Evolutionary conservation across 2,888 invertebrate genomes (phyloP).

Genomic region (Subacronicta megacephala): DNA sequence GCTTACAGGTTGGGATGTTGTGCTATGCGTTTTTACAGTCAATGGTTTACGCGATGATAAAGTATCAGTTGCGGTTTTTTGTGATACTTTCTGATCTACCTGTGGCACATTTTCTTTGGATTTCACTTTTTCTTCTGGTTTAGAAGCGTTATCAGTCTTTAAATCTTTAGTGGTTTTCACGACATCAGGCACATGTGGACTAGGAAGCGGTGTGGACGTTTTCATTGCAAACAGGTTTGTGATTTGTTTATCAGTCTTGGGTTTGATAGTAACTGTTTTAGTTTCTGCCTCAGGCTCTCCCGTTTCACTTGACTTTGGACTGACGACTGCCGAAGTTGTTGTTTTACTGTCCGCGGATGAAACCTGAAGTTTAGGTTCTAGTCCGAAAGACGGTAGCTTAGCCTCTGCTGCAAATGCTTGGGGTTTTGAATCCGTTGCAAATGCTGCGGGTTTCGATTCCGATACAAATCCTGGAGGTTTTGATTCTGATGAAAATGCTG

Average conservation of each 20-base stretch:
- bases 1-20: constrained; percentile 52
- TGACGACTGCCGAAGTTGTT: constrained; percentile 37
- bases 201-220: constrained; percentile 54
- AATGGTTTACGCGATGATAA: constrained; percentile 69
- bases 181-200: constrained; percentile 67
- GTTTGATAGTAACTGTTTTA: constrained; percentile 56
- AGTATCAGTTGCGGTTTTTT: constrained; percentile 52
- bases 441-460: constrained; percentile 35
- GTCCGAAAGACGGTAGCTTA: no score
- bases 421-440: constrained; percentile 21
- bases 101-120: constrained; percentile 72
- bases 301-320: constrained; percentile 74
- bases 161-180: constrained; percentile 63
- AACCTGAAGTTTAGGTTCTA: constrained; percentile 36
- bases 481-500: constrained; percentile 23
- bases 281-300: constrained; percentile 71
- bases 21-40: constrained; percentile 47
- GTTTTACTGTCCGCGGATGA: constrained; percentile 37
- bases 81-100: constrained; percentile 52
- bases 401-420: constrained; percentile 25
- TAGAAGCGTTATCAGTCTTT: constrained; percentile 63
- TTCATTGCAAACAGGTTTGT: constrained; percentile 73
- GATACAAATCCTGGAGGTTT: constrained; percentile 41
- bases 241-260: constrained; percentile 69
- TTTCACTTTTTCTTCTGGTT: constrained; percentile 65